phyloP scores from a whole-genome alignment of 2,113 vertebrate species.

The Accipiter cooperii region DNA sequence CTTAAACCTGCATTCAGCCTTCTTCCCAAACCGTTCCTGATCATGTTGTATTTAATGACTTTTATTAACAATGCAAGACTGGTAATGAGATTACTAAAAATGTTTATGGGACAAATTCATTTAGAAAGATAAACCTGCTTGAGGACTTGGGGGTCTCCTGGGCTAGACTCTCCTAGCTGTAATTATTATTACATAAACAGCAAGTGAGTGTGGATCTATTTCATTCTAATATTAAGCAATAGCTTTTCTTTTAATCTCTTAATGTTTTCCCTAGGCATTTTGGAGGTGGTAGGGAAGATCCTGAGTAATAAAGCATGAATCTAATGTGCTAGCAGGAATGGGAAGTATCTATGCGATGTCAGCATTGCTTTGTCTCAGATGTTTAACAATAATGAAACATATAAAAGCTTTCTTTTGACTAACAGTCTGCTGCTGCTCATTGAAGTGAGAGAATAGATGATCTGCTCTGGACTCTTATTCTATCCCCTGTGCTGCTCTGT shows the following conservation, averaged over 20 bases:
- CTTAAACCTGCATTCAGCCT: background rate
- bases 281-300: background rate
- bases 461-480: background rate
- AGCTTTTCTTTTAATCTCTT: slow-evolving; percentile 28
- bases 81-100: background rate
- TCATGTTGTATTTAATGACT: background rate
- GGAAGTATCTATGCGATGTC: background rate
- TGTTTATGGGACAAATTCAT: background rate
- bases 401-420: background rate
- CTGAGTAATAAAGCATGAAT: background rate
- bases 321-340: background rate
- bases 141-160: background rate
- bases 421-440: background rate
- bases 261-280: background rate
- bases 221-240: slow-evolving; percentile 18
- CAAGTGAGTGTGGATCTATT: background rate
- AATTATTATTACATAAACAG: slow-evolving; percentile 11
- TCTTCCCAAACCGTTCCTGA: background rate
- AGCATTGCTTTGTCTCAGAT: background rate
- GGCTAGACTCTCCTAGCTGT: background rate
- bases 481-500: background rate
- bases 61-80: background rate
- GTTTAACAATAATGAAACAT: background rate
- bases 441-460: background rate
- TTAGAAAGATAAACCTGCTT: background rate